A percentile compares a stretch with the other conserved stretches of the same genome.
phyloP scores from a whole-genome alignment of 2,113 vertebrate species.

The Peucedramus taeniatus region DNA sequence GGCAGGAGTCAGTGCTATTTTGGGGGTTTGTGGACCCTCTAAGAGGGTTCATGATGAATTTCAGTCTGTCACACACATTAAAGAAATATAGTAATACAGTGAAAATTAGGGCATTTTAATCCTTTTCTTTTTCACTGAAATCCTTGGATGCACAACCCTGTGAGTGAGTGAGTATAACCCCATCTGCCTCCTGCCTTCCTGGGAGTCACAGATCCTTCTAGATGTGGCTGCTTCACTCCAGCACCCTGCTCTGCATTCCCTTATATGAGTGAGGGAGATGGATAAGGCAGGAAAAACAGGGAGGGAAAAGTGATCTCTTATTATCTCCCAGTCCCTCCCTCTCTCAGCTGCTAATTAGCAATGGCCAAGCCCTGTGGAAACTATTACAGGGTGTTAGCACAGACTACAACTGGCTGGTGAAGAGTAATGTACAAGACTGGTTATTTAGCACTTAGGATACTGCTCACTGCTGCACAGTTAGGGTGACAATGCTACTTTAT shows the following conservation, averaged over 20 bases:
- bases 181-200: background rate
- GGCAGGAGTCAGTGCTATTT: background rate
- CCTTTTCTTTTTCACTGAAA: background rate
- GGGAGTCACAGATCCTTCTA: background rate
- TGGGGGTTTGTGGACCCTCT: background rate
- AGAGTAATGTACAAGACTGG: background rate
- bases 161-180: background rate
- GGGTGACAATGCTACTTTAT: background rate
- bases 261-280: background rate
- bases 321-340: background rate
- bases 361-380: background rate
- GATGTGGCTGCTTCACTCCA: background rate
- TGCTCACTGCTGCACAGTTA: background rate
- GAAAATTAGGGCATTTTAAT: background rate
- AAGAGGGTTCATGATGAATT: background rate
- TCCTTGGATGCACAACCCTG: background rate
- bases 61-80: background rate
- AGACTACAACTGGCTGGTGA: background rate
- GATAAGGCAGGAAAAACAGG: background rate
- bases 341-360: background rate
- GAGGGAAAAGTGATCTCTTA: background rate
- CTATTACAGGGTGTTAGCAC: background rate
- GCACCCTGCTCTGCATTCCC: background rate
- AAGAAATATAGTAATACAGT: background rate
- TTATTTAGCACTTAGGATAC: background rate